Evolutionary conservation across 2,113 vertebrate species (phyloP).

Genomic region (Rhodinocichla rosea): DNA sequence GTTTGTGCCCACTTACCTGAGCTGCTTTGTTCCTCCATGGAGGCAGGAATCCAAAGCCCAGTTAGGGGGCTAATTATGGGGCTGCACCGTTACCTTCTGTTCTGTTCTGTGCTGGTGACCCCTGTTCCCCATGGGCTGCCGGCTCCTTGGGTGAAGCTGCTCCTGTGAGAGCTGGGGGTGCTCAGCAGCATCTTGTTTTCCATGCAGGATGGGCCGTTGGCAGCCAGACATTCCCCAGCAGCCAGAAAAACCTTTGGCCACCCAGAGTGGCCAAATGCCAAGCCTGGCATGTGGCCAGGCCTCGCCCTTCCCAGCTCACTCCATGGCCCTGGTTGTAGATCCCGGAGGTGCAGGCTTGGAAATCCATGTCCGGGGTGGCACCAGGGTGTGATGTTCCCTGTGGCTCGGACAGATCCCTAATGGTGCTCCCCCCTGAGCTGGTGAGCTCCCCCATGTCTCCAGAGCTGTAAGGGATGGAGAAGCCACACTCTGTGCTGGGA

Average conservation of each 20-base stretch:
- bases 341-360: neutral
- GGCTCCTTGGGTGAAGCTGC: neutral
- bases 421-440: neutral
- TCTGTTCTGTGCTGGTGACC: neutral
- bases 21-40: neutral
- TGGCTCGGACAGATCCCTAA: neutral
- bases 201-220: fast-evolving
- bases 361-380: neutral
- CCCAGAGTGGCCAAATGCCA: neutral
- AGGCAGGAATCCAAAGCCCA: neutral
- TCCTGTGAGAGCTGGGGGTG: neutral
- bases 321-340: neutral
- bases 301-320: fast-evolving
- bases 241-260: neutral
- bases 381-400: neutral
- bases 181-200: neutral
- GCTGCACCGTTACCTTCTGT: fast-evolving
- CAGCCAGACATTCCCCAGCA: neutral
- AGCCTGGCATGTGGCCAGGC: neutral
- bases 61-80: neutral
- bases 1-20: neutral
- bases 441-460: neutral
- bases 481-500: neutral
- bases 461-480: neutral
- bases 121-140: neutral